phyloP scores from a whole-genome alignment of 2,113 vertebrate species.

The Laticauda laticaudata region DNA sequence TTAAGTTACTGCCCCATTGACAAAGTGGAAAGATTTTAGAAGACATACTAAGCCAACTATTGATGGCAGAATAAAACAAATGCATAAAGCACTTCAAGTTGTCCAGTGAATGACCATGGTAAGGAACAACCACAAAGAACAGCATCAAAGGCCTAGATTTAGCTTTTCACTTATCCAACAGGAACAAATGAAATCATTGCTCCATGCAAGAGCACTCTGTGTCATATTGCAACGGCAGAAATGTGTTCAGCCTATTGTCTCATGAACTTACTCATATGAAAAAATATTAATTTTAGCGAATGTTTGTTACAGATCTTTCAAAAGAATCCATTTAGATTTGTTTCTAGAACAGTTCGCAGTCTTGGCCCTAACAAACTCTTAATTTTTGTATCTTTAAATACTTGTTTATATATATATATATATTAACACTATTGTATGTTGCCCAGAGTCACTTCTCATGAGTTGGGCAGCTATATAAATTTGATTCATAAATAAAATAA shows the following conservation, averaged over 20 bases:
- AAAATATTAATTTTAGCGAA: background rate
- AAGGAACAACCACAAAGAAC: background rate
- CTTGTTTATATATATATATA: too few species aligned
- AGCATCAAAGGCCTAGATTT: background rate
- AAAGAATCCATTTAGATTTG: background rate
- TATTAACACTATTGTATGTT: too few species aligned
- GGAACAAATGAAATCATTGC: background rate
- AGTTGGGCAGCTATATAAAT: too few species aligned
- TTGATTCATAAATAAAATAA: too few species aligned
- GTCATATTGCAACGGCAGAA: background rate
- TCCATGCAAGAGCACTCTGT: background rate
- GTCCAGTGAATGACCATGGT: background rate
- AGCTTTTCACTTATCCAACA: background rate
- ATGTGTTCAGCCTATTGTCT: background rate
- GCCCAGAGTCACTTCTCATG: too few species aligned
- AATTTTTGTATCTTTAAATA: too few species aligned
- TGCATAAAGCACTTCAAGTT: background rate
- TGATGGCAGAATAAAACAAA: background rate
- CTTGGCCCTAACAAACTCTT: background rate
- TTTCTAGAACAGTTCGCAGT: background rate
- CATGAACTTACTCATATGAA: background rate
- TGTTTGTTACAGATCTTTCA: background rate
- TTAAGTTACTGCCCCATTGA: background rate
- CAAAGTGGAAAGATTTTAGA: background rate
- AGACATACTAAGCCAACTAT: background rate